Evolutionary conservation across 2,113 vertebrate genomes (phyloP).

Genomic region (Microcebus lehilahytsara): DNA sequence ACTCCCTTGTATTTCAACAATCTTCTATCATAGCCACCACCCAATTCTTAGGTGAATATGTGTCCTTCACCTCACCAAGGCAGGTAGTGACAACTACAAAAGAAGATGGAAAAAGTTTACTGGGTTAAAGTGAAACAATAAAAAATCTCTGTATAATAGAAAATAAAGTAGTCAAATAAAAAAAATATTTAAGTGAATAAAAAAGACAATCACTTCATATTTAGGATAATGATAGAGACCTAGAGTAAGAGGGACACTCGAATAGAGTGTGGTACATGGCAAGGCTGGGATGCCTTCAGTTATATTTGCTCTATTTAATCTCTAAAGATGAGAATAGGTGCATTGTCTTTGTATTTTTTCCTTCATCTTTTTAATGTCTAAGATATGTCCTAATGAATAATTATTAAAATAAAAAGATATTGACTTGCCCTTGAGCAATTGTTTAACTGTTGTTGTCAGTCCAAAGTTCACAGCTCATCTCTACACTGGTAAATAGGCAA

Average conservation of each 20-base stretch:
- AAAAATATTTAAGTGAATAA: background rate
- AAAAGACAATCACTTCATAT: background rate
- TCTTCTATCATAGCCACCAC: background rate
- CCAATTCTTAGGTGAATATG: background rate
- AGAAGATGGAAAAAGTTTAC: background rate
- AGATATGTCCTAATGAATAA: background rate
- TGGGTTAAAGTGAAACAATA: background rate
- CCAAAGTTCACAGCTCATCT: background rate
- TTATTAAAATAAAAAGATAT: background rate
- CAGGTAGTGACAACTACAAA: background rate
- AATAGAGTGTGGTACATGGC: background rate
- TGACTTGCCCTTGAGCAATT: background rate
- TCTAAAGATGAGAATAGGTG: background rate
- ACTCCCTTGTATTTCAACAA: background rate
- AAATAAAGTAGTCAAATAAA: background rate
- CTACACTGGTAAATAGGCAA: background rate
- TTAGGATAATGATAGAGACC: background rate
- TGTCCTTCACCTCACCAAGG: background rate
- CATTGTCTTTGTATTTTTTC: background rate
- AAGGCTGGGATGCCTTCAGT: background rate
- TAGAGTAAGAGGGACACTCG: background rate
- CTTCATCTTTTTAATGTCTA: background rate
- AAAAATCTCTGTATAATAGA: background rate
- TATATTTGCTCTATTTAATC: background rate
- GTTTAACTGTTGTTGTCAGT: background rate